Base-by-base conservation (phyloP, 2,797 vertebrate genomes). In the Champsocephalus esox region DNA sequence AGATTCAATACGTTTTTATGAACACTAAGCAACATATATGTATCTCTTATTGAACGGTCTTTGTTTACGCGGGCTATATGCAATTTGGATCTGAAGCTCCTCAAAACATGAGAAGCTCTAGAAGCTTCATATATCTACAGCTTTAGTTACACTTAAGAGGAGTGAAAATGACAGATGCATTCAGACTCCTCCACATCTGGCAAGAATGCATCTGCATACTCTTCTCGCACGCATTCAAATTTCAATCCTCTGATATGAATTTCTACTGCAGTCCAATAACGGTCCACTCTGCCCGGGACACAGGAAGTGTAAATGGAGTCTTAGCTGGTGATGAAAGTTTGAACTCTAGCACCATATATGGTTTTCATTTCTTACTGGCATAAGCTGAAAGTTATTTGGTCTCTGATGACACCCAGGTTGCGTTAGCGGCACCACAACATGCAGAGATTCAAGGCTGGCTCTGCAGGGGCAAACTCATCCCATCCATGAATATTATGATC, bases 401-500 rank as follows among this genome's bases (percentile, higher is more conserved):
- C 41, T 46, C 2, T 62, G 21, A 55, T 41, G 59, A 63, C 28
- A 28, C 55, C 55, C n/a, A 11, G 38, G 48, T 38, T 34, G 45
- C 10, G 1, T 50, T 51, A 17, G 24, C 17, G 34, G 24, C 58
- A 67, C 62, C 48, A 72, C 67, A 77, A 56, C 44, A 59, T 66
- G 59, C 60, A 49, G 9, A 12, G 45, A 79, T 80, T 64, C 9
- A 2, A 52, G 88, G 68, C 86, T 82, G 89, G 80, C 77, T 84
- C 57, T 21, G n/a, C 3, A 44, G 73, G 67, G 61, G 50, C 58
- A 9, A 70, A 56, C 81, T 66, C 75, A 21, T 73, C 75, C 64
- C 70, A 38, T 79, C 67, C 81, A 70, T 71, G 55, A 21, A 79
- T 71, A n/a, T 59, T 50, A 50, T 64, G 66, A 79, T 80, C 79